Evolutionary conservation across 2,888 invertebrate genomes (phyloP).

Genomic region (Digitonthophagus gazella): DNA sequence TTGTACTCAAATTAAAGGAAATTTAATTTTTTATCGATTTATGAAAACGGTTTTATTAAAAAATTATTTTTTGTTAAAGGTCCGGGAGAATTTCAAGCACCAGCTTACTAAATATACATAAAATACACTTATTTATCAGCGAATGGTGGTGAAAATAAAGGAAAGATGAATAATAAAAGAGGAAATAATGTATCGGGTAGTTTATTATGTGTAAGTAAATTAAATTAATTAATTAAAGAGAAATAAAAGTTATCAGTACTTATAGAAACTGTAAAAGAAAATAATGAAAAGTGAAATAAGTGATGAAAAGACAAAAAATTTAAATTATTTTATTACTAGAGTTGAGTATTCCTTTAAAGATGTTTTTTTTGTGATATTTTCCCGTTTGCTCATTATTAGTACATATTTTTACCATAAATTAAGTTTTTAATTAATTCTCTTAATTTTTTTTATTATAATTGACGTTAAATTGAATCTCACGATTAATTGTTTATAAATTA

Average conservation of each 20-base stretch:
- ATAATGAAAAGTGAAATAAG: slow-evolving; percentile 1
- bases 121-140: slow-evolving; percentile 2
- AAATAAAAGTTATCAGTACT: not conserved
- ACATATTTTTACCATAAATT: too few relatives aligned
- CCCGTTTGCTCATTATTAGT: too few relatives aligned
- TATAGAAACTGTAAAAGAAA: not conserved
- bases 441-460: too few relatives aligned
- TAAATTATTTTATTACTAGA: too few relatives aligned
- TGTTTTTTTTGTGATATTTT: too few relatives aligned
- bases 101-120: slow-evolving; percentile 60
- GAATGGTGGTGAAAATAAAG: not conserved
- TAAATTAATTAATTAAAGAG: not conserved
- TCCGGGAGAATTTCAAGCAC: slow-evolving; percentile 70
- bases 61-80: slow-evolving; percentile 52
- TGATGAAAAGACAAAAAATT: not conserved
- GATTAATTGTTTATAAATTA: too few relatives aligned
- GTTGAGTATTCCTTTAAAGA: too few relatives aligned
- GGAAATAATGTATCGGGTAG: not conserved
- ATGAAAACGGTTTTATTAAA: too few relatives aligned
- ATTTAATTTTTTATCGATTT: too few relatives aligned
- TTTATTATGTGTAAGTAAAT: slow-evolving; percentile 22
- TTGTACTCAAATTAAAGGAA: too few relatives aligned
- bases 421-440: too few relatives aligned
- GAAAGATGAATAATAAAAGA: slow-evolving; percentile 5
- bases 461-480: too few relatives aligned